A percentile compares a stretch with the other conserved stretches of the same genome.
Evolutionary conservation across 2,797 vertebrate species (phyloP).

Genomic region (Champsocephalus gunnari): DNA sequence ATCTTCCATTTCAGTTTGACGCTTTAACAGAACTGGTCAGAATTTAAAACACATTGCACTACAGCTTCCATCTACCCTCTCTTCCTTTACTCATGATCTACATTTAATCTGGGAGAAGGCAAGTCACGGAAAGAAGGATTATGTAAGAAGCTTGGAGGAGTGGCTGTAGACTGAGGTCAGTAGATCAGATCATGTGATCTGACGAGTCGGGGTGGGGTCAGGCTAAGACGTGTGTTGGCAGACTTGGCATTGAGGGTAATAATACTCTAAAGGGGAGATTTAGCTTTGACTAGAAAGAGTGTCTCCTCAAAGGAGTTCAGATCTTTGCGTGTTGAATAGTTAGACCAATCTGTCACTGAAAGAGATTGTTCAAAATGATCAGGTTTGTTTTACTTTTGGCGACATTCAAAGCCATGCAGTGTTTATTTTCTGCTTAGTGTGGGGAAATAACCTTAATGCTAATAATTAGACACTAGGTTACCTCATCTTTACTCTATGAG

Average conservation of each 20-base stretch:
- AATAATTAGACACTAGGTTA: constrained; percentile 60
- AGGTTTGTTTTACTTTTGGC: constrained; percentile 13
- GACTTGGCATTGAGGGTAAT: constrained; percentile 54
- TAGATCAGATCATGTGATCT: constrained; percentile 69
- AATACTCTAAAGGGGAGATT: constrained; percentile 51
- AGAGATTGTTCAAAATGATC: constrained; percentile 15
- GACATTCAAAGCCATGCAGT: not conserved
- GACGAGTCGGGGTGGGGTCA: constrained; percentile 71
- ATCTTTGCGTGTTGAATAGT: constrained; percentile 23
- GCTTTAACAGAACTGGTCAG: not conserved
- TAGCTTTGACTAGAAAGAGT: constrained; percentile 36
- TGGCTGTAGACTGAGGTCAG: constrained; percentile 72
- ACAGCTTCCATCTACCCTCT: constrained; percentile 21
- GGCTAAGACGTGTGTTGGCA: constrained; percentile 68
- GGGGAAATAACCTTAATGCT: constrained; percentile 40
- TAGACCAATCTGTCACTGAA: not conserved
- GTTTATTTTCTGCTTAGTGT: constrained; percentile 48
- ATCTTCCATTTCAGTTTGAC: constrained; percentile 21
- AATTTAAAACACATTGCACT: constrained; percentile 7
- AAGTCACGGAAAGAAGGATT: constrained; percentile 52
- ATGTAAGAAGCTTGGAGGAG: constrained; percentile 67
- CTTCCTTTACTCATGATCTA: constrained; percentile 16
- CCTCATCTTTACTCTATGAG: constrained; percentile 45
- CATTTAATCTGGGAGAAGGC: constrained; percentile 24
- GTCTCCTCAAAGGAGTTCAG: constrained; percentile 27